Evolutionary conservation across 2,888 invertebrate genomes (phyloP).

Genomic region (Lathronympha strigana): DNA sequence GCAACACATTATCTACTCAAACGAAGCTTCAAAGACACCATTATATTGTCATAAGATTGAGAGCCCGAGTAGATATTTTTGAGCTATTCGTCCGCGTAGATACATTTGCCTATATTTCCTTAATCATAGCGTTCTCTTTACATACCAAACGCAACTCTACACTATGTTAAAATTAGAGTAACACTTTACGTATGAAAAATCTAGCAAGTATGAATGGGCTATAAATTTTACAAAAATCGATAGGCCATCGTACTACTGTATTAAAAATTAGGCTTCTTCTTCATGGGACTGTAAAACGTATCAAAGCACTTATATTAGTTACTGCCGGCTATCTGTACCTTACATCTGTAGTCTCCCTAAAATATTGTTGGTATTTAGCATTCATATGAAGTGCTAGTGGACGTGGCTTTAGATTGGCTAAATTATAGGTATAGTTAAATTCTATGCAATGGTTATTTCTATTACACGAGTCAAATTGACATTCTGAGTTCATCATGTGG

Average conservation of each 20-base stretch:
- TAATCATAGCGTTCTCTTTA: constrained; percentile 6
- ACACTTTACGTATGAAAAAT: constrained; percentile 71
- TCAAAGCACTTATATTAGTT: constrained; percentile 54
- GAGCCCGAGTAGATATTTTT: not conserved
- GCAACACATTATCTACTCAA: constrained; percentile 15
- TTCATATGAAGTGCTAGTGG: constrained; percentile 40
- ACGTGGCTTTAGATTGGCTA: constrained; percentile 30
- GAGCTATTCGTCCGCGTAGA: not conserved
- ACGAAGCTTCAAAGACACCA: constrained; percentile 3
- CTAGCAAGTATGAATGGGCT: constrained; percentile 59
- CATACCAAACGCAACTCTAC: constrained; percentile 34
- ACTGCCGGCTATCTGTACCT: constrained; percentile 72
- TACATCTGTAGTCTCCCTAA: constrained; percentile 54
- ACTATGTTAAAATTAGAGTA: constrained; percentile 65
- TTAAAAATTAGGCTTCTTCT: constrained; percentile 48
- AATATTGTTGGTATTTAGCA: constrained; percentile 46
- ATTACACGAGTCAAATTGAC: not conserved
- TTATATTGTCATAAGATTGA: not conserved
- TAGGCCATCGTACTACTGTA: constrained; percentile 52
- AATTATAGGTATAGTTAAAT: constrained; percentile 2
- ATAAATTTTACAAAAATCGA: constrained; percentile 46
- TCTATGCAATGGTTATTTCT: constrained; percentile 11
- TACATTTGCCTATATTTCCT: not conserved
- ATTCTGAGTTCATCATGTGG: not conserved
- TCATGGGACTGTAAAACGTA: constrained; percentile 51